Base-by-base conservation (phyloP, 2,797 vertebrate genomes). In the Falco biarmicus region DNA sequence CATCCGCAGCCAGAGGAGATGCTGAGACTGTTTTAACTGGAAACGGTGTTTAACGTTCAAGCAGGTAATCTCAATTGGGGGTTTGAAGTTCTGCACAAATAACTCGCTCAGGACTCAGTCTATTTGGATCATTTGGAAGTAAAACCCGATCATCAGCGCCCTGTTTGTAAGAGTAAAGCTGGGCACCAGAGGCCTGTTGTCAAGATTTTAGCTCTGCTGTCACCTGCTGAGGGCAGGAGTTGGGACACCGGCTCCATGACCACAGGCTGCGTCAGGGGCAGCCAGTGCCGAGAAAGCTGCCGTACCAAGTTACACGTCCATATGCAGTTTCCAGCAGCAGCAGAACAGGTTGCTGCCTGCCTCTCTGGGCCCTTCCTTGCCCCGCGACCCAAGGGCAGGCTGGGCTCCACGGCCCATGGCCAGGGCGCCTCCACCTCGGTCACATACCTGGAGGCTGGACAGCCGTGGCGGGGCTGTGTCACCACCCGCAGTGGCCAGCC, bases 301-400 rank as follows among this genome's bases (percentile, higher is more conserved):
- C 4, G 3, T 3, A 25, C 0, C 0, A 57, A 57, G 5, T 15
- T 53, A 34, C 39, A 6, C 0, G 14, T 11, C 37, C 5, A 3
- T 9, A 28, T 5, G 26, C 51, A 39, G 54, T 51, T 32, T 37
- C 24, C 51, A 53, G 1, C 1, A 3, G 34, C 59, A 63, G 24
- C 4, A 48, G 11, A 60, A 76, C 6, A 15, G 37, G 11, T 9
- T 51, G n/a, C 43, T 74, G 14, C 11, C 24, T 31, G 53, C 29
- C 37, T 65, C 68, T 78, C 13, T 0, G 1, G n/a, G 51, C 37
- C 31, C 13, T 21, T 85, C 31, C 51, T 34, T 48, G 39, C 15
- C n/a, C 45, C 3, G 0, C 0, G 1, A 17, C 17, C 3, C 2
- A 47, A 28, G 13, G 4, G 22, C 11, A 34, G 69, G 31, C 77